Base-by-base conservation (phyloP, 2,797 vertebrate species). In the Basileuterus tristriatus region DNA sequence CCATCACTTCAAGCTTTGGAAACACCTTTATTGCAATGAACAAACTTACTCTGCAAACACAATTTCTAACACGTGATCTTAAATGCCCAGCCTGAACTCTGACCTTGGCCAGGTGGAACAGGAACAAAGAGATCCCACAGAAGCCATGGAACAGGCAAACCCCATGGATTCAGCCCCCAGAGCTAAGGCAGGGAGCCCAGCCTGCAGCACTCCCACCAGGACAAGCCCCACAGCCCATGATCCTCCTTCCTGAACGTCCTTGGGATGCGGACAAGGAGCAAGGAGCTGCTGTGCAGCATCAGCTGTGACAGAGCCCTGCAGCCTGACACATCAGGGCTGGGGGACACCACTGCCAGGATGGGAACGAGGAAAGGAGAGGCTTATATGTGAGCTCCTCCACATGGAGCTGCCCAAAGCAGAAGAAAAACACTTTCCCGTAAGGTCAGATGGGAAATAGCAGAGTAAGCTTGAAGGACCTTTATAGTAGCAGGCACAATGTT, bases 321-420 rank as follows among this genome's bases (percentile, higher is more conserved):
- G 70, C 70, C 29, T 1, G 0, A 20, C 2, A 6, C 0, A 0
- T 6, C 43, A 69, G 37, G 27, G 41, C 49, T 11, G 50, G 41
- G 56, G 46, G n/a, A 58, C 30, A 56, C 21, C n/a, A 15, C 23
- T 39, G 52, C 36, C 60, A 5, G 12, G 56, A 89, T 0, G 0
- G 0, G 0, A 79, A 83, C 1, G 1, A 72, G 46, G 49, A 53
- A 78, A 79, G 69, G 6, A 53, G 18, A 58, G 29, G 15, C 47
- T 32, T 83, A 0, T 8, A 55, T 46, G 14, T 59, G 11, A 84
- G 53, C 55, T 89, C n/a, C 72, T 83, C 39, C 22, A 75, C 37
- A 23, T 55, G 27, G 53, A 86, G 70, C 49, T 70, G n/a, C 55
- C 20, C 72, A 91, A 76, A 88, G 67, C 65, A 93, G 52, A 76